These are phyloP conservation scores for Tauraco hartlaubi DNA, from an alignment of 2,797 vertebrate species.

Conservation along the genomic window DNA sequence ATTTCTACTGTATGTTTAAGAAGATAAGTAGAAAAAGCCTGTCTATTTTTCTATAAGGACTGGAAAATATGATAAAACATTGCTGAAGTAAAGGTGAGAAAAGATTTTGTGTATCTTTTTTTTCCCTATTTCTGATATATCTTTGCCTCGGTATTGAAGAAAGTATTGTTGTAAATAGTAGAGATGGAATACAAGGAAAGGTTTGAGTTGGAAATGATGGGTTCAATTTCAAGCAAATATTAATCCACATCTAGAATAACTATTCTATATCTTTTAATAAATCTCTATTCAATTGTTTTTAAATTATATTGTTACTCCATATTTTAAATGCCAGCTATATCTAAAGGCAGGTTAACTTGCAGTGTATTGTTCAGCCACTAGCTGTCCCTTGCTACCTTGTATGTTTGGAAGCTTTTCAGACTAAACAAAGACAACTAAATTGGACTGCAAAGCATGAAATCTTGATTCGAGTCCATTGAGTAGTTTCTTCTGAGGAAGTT, in stretches of 20 bases:
- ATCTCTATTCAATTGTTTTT: background rate
- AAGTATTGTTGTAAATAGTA: background rate
- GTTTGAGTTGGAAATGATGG: background rate
- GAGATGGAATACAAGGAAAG: background rate
- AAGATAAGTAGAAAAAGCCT: background rate
- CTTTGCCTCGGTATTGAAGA: background rate
- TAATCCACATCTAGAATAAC: background rate
- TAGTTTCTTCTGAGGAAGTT: background rate
- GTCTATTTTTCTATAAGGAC: background rate
- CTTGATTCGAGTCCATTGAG: background rate
- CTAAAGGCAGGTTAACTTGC: background rate
- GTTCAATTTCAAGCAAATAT: background rate
- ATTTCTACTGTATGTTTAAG: background rate
- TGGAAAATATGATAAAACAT: background rate
- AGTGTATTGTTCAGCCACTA: background rate
- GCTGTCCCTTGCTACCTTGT: background rate
- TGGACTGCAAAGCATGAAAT: background rate
- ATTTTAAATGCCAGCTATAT: background rate
- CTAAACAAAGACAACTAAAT: background rate
- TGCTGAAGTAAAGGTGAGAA: background rate
- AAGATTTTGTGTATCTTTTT: background rate
- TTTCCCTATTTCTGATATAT: fast-evolving
- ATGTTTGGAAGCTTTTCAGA: background rate
- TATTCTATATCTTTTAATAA: background rate
- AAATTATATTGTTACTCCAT: background rate